Evolutionary conservation across 2,797 vertebrate genomes (phyloP).

Genomic region (Argya squamiceps): DNA sequence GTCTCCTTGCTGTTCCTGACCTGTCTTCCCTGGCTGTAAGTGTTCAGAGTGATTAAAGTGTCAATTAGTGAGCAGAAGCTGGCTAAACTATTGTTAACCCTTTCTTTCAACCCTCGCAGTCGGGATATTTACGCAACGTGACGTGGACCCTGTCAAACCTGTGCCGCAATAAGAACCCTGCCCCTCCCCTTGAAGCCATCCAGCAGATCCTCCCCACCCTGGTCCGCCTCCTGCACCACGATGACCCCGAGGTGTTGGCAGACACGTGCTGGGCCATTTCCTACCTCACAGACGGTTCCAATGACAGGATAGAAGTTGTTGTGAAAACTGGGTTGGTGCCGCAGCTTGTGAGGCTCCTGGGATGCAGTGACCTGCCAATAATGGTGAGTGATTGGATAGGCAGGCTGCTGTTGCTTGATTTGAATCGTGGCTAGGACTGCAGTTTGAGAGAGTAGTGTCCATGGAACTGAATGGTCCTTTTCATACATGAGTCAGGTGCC

Average conservation of each 20-base stretch:
- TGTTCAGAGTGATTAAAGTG: not conserved
- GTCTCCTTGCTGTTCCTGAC: conserved; percentile 88
- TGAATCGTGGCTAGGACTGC: not conserved
- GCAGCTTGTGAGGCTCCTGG: conserved; percentile 88
- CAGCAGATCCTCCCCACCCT: conserved; percentile 89
- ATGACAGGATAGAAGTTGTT: conserved; percentile 94
- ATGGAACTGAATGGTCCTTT: not conserved
- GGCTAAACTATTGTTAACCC: not conserved
- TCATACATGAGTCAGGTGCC: not conserved
- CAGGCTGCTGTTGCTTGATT: not conserved
- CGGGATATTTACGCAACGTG: conserved; percentile 90
- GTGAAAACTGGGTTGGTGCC: conserved; percentile 86
- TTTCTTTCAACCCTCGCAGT: conserved; percentile 62
- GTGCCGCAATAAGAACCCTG: conserved; percentile 97
- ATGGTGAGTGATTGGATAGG: conserved; percentile 77
- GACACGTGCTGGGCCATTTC: conserved; percentile 96
- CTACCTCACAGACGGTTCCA: conserved; percentile 95
- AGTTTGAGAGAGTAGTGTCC: not conserved
- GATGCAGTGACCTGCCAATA: conserved; percentile 85
- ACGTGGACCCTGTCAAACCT: conserved; percentile 98
- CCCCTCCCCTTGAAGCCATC: conserved; percentile 87
- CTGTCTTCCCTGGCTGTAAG: conserved; percentile 87
- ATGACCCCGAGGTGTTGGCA: conserved; percentile 90
- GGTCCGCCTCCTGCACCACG: conserved; percentile 84
- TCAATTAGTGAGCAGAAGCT: not conserved